Evolutionary conservation across 2,113 vertebrate species (phyloP).

Genomic region (Diadophis punctatus): DNA sequence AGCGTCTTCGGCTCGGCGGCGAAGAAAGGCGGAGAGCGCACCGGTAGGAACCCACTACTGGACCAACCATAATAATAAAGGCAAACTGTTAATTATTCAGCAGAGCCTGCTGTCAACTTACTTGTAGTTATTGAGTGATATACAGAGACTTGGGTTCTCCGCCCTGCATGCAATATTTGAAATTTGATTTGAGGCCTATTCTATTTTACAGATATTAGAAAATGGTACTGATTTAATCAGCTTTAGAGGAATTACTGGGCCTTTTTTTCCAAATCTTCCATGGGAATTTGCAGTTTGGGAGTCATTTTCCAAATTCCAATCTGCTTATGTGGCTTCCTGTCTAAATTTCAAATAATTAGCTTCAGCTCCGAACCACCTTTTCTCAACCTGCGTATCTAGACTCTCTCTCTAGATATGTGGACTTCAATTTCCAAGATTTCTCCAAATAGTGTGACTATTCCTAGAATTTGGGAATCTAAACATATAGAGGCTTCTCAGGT

Average conservation of each 20-base stretch:
- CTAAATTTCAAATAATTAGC: not conserved
- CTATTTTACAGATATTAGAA: not conserved
- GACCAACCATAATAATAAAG: not conserved
- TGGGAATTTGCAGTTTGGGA: not conserved
- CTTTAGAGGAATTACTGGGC: not conserved
- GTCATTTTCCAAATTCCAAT: not conserved
- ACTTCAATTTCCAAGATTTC: not conserved
- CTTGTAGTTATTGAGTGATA: not conserved
- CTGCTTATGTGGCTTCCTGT: not conserved
- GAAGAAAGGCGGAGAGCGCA: too few species aligned
- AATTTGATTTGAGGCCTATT: not conserved
- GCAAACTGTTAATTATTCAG: not conserved
- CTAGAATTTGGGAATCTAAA: not conserved
- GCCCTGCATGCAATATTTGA: not conserved
- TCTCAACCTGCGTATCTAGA: not conserved
- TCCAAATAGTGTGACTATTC: not conserved
- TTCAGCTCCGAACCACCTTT: not conserved
- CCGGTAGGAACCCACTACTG: too few species aligned
- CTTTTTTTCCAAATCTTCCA: not conserved
- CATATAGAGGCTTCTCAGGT: not conserved
- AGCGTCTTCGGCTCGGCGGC: too few species aligned
- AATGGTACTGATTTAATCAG: not conserved
- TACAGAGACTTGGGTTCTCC: not conserved
- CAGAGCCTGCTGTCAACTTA: not conserved
- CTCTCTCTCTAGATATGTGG: not conserved